These are phyloP conservation scores for Ceratina calcarata DNA, from an alignment of 1,140 invertebrate genomes.

Conservation along the genomic window DNA sequence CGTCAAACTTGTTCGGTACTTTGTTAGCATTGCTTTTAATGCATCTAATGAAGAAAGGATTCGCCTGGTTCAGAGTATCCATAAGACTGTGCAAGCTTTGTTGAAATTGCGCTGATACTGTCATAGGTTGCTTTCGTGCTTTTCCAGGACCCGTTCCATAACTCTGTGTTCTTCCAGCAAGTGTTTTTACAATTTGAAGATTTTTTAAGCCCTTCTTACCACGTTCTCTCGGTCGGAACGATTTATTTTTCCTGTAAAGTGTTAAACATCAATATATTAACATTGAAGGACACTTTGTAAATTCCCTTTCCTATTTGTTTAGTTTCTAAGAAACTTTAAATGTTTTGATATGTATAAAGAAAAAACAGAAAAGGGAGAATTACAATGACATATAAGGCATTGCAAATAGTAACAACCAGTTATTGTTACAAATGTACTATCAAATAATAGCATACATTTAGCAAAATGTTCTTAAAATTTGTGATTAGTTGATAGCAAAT, in stretches of 20 bases:
- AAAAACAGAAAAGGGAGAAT: slow-evolving; percentile 56
- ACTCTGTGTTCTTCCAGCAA: slow-evolving; percentile 87
- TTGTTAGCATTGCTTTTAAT: slow-evolving; percentile 98
- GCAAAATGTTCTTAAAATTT: slow-evolving; percentile 28
- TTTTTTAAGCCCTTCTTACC: slow-evolving; percentile 92
- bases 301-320: slow-evolving; percentile 51
- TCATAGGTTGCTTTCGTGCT: slow-evolving; percentile 92
- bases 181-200: slow-evolving; percentile 93
- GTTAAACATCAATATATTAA: slow-evolving; percentile 24
- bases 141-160: slow-evolving; percentile 83
- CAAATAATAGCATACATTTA: slow-evolving; percentile 53
- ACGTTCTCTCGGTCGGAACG: slow-evolving; percentile 89
- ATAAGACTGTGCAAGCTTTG: slow-evolving; percentile 94
- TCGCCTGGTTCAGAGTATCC: slow-evolving; percentile 96
- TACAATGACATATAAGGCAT: slow-evolving; percentile 48
- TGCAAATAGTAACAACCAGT: slow-evolving; percentile 36
- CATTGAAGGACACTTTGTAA: not conserved
- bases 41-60: slow-evolving; percentile 98
- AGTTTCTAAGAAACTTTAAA: not conserved
- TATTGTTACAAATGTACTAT: slow-evolving; percentile 40
- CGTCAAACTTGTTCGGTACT: slow-evolving; percentile 94
- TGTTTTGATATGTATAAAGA: no score
- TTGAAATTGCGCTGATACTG: slow-evolving; percentile 96
- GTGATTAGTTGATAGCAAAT: slow-evolving; percentile 25
- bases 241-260: slow-evolving; percentile 92